Conservation (phyloP, 2,888 invertebrate species). For the Tethea ocularis region DNA sequence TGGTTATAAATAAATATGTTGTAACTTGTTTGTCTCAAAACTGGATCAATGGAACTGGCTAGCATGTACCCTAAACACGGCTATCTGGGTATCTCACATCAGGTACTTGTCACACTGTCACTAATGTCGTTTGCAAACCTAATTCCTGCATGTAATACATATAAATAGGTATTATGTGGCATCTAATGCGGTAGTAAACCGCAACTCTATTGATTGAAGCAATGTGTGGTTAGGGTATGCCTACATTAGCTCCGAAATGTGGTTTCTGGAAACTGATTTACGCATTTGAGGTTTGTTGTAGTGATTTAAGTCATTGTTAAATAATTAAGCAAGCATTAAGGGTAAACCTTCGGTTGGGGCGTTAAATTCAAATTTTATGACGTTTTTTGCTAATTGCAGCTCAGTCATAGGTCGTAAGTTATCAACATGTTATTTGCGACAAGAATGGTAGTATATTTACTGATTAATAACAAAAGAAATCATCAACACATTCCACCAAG, state of each 20-base stretch:
- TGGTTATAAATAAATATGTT: conserved; percentile 1
- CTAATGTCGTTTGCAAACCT: conserved; percentile 50
- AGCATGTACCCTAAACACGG: neutral
- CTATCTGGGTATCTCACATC: conserved; percentile 47
- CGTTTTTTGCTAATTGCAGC: too few species aligned
- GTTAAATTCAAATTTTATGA: too few species aligned
- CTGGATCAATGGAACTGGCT: conserved; percentile 13
- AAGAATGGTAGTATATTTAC: too few species aligned
- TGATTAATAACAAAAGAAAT: too few species aligned
- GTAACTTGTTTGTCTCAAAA: conserved; percentile 9
- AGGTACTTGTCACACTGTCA: conserved; percentile 29
- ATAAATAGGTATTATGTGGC: conserved; percentile 33
- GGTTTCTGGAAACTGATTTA: neutral
- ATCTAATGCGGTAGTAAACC: conserved; percentile 1
- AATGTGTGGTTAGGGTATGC: neutral
- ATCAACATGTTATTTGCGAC: too few species aligned
- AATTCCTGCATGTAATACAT: conserved; percentile 50
- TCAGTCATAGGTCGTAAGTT: too few species aligned
- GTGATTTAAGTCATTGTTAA: neutral
- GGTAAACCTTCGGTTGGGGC: too few species aligned
- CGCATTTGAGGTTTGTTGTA: neutral
- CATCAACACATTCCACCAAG: too few species aligned
- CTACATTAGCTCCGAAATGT: neutral
- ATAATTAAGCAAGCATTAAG: too few species aligned
- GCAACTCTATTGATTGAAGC: neutral